These are phyloP conservation scores for Oreochromis tanganicae DNA, from an alignment of 2,113 vertebrate genomes.

Conservation along the genomic window DNA sequence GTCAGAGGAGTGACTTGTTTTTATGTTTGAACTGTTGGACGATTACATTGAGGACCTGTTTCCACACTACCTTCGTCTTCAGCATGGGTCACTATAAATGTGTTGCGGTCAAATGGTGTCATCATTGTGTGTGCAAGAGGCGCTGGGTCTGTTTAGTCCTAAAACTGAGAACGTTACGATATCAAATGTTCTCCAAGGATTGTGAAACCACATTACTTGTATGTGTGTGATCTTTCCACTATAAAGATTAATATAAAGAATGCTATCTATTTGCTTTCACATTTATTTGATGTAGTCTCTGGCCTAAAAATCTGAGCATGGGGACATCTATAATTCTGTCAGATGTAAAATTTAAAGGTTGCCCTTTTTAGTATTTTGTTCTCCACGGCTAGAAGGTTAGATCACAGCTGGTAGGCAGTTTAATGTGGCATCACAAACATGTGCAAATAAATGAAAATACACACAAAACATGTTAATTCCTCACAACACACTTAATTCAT, in stretches of 20 bases:
- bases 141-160: background rate
- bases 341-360: background rate
- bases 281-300: background rate
- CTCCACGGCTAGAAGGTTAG: background rate
- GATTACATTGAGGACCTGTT: background rate
- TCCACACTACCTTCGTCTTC: conserved; percentile 23
- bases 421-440: background rate
- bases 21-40: background rate
- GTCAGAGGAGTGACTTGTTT: conserved; percentile 43
- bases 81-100: conserved; percentile 59
- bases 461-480: background rate
- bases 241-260: conserved; percentile 51
- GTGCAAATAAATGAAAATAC: background rate
- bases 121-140: conserved; percentile 3
- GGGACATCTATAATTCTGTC: background rate
- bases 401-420: background rate
- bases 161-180: background rate
- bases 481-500: background rate
- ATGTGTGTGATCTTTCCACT: conserved; percentile 45
- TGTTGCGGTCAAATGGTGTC: conserved; percentile 40
- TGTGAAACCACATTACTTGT: conserved; percentile 32
- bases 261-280: background rate
- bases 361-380: background rate
- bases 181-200: background rate
- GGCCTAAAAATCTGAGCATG: background rate